phyloP scores from a whole-genome alignment of 2,113 vertebrate species.

The Leucoraja erinaceus region DNA sequence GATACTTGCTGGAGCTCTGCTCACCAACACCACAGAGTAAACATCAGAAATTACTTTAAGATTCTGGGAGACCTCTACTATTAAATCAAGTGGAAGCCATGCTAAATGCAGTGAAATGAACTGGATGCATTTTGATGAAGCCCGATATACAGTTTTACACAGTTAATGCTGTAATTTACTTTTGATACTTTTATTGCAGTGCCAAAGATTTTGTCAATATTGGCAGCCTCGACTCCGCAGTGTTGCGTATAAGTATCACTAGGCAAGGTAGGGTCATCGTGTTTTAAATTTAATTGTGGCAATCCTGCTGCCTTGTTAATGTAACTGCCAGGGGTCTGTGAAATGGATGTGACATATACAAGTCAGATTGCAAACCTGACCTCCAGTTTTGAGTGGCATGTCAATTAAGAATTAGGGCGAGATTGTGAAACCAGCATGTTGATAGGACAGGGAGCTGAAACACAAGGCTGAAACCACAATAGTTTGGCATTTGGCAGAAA shows the following conservation, averaged over 20 bases:
- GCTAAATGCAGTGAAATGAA: neutral
- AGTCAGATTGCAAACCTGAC: conserved; percentile 25
- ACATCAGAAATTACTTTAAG: neutral
- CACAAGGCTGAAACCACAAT: neutral
- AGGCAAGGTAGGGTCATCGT: neutral
- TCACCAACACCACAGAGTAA: neutral
- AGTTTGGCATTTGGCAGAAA: neutral
- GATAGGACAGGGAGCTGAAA: neutral
- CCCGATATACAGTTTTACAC: too few relatives aligned
- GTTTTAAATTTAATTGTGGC: neutral
- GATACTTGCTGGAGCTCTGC: neutral
- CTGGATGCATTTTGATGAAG: neutral
- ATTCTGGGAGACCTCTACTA: neutral
- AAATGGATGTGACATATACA: neutral
- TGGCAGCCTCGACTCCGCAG: neutral
- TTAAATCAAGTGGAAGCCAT: neutral
- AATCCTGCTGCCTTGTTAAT: neutral
- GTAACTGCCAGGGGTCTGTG: neutral
- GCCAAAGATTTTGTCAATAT: neutral
- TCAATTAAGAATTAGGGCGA: conserved; percentile 1
- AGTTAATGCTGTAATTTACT: neutral
- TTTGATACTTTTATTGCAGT: neutral
- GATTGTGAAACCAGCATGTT: neutral
- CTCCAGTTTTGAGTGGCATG: neutral
- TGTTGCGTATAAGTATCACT: neutral